Base-by-base conservation (phyloP, 2,888 invertebrate species). In the Hydrotaea cyrtoneurina region DNA sequence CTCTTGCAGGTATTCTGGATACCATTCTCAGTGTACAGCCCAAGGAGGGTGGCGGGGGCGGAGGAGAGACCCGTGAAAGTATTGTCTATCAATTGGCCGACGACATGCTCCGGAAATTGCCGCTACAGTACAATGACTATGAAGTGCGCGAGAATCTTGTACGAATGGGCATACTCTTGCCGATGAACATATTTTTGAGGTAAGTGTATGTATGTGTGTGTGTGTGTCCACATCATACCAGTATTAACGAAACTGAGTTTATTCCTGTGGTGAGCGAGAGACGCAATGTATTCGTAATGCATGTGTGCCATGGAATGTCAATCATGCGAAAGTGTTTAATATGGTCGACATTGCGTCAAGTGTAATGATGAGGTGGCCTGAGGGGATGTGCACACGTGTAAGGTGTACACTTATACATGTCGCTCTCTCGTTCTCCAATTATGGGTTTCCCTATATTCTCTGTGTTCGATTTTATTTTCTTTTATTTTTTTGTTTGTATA, bases 11-110 rank as follows among this genome's bases (percentile, higher is more conserved):
- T 87, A 98, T 99, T 90, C 93, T 99, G 89, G 97, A 98, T 90
- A 98, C 98, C 0, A 98, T 99, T 89, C 94, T 99, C 57, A 98
- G 95, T 91, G 98, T 99, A n/a, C 98, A 99, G 90, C 99, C 99
- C 0, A 99, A 99, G 91, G 98, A 99, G 93, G 97, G 98, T 1
- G 97, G 97, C 0, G 95, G 95, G 21, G 96, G 96, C 83, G 97
- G 97, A 0, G 98, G 98, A 0, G 98, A 99, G 93, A 97, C 97
- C 0, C 94, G 98, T 87, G 99, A 99, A 92, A 96, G 95, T 87
- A 96, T 98, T 62, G 98, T 98, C 4, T 98, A 98, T 92, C 95
- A 96, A 88, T 93, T 98, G 88, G 98, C 98, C 8, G 96, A 97
- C 88, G 99, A 99, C 90, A 99, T 99, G 98, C 90, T 97, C 79